phyloP scores from a whole-genome alignment of 2,797 vertebrate genomes.

The Silurus aristotelis region DNA sequence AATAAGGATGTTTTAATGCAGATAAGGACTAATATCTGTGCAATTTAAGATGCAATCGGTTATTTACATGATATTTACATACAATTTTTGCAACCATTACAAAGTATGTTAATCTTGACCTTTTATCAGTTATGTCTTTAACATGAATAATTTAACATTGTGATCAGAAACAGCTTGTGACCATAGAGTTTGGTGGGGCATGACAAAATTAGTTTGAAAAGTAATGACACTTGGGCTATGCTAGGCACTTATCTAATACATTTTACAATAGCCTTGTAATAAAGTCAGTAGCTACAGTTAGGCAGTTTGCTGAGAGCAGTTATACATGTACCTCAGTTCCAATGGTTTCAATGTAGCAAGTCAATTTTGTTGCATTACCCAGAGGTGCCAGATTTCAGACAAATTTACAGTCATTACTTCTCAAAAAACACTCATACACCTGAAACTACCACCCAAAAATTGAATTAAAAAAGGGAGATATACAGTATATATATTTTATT shows the following conservation, averaged over 20 bases:
- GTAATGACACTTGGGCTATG: not conserved
- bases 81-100: constrained; percentile 20
- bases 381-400: not conserved
- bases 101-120: constrained; percentile 19
- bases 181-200: not conserved
- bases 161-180: not conserved
- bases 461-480: not conserved
- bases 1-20: constrained; percentile 14
- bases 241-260: not conserved
- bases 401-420: not conserved
- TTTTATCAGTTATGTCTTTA: not conserved
- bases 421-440: not conserved
- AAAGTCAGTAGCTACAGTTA: not conserved
- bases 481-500: not conserved
- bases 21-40: constrained; percentile 23
- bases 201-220: not conserved
- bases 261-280: not conserved
- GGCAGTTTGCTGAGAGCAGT: not conserved
- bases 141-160: not conserved
- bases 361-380: not conserved
- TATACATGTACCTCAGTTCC: not conserved
- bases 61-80: constrained; percentile 3
- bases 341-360: not conserved
- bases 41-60: constrained; percentile 10
- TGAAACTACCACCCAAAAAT: not conserved